A percentile compares a stretch with the other conserved stretches of the same genome.
These are phyloP conservation scores for Lota lota DNA, from an alignment of 2,113 vertebrate genomes.

Conservation along the genomic window DNA sequence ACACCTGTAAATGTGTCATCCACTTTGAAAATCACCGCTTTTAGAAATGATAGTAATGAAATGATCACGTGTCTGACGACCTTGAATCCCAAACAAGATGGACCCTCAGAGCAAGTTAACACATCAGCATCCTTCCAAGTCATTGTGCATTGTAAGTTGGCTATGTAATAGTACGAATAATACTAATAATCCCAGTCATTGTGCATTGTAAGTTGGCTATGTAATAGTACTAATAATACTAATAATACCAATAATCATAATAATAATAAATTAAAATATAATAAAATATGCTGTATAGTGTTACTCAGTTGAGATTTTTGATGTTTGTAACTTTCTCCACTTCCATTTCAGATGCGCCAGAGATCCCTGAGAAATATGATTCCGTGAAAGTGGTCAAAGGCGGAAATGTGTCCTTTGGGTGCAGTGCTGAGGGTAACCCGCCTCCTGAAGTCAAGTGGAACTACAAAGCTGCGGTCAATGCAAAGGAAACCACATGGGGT, in stretches of 20 bases:
- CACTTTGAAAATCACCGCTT: no score
- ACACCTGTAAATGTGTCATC: conserved; percentile 6
- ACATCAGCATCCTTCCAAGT: background rate
- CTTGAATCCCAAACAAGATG: background rate
- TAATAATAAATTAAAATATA: background rate
- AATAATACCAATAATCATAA: no score
- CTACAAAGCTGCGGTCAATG: background rate
- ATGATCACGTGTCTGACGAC: background rate
- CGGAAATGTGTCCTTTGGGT: conserved; percentile 38
- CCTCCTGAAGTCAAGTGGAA: conserved; percentile 21
- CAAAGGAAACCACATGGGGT: conserved; percentile 16
- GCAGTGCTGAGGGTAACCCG: conserved; percentile 56
- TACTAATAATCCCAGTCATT: background rate
- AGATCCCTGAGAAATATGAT: background rate
- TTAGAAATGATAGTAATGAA: fast-evolving
- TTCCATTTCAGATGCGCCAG: conserved; percentile 44
- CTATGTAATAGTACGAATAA: background rate
- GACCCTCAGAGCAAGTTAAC: background rate
- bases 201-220: background rate
- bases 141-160: conserved; percentile 51
- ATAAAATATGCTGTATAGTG: background rate
- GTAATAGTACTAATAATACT: no score
- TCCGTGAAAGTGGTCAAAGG: fast-evolving
- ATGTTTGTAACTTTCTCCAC: no score
- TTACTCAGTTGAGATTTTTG: no score